phyloP scores from a whole-genome alignment of 2,797 vertebrate species.

The Anomalospiza imberbis region DNA sequence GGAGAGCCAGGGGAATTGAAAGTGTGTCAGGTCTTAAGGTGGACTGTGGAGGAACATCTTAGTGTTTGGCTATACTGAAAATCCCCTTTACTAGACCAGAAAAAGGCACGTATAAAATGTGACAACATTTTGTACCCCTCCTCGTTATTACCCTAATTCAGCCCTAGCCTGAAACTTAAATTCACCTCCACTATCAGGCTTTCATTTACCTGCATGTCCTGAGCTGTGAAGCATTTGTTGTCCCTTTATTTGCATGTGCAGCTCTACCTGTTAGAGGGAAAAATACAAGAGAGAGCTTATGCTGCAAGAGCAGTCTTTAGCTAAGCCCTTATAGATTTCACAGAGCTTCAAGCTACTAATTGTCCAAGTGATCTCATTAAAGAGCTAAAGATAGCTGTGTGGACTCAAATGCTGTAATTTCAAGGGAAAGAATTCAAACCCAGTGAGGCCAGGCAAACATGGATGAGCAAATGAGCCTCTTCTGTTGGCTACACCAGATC shows the following conservation, averaged over 20 bases:
- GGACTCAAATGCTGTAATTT: not conserved
- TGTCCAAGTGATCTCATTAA: slow-evolving; percentile 61
- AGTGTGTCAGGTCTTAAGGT: not conserved
- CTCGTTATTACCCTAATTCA: not conserved
- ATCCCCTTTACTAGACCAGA: not conserved
- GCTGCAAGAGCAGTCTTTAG: not conserved
- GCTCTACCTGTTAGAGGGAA: not conserved
- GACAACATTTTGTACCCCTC: not conserved
- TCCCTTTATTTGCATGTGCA: not conserved
- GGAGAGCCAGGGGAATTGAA: not conserved
- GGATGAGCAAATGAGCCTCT: not conserved
- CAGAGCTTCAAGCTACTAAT: slow-evolving; percentile 12
- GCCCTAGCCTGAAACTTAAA: not conserved
- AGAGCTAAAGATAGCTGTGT: slow-evolving; percentile 53
- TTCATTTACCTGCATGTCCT: not conserved
- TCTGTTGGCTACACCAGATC: not conserved
- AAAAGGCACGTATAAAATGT: not conserved
- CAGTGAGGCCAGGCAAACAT: not conserved
- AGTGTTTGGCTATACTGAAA: not conserved
- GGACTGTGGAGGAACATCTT: not conserved
- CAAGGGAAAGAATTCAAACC: slow-evolving; percentile 17
- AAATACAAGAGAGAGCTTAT: not conserved
- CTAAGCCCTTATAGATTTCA: not conserved
- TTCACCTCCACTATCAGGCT: not conserved
- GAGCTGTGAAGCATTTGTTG: not conserved